Conservation (phyloP, 2,888 invertebrate species). For the Chrysina gloriosa region DNA sequence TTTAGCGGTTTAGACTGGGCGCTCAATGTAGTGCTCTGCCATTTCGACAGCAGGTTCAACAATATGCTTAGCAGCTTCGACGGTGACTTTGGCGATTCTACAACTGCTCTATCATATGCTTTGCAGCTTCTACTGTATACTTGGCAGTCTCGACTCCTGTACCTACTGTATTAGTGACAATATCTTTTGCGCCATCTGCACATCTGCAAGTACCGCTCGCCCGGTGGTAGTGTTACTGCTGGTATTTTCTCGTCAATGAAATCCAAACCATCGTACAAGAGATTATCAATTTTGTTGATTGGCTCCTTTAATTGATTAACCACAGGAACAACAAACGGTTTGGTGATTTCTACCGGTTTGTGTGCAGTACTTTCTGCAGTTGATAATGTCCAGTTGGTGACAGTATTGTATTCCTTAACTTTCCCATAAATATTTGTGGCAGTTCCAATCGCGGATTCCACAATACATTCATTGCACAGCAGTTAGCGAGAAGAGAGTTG, state of each 20-base stretch:
- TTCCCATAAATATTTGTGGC: slow-evolving; percentile 70
- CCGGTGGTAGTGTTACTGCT: slow-evolving; percentile 68
- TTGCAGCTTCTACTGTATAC: slow-evolving; percentile 51
- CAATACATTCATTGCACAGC: too few relatives aligned
- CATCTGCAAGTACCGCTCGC: slow-evolving; percentile 64
- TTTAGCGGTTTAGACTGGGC: slow-evolving; percentile 52
- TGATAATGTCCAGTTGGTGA: slow-evolving; percentile 69
- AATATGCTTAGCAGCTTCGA: slow-evolving; percentile 53
- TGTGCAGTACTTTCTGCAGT: slow-evolving; percentile 69
- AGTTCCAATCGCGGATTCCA: slow-evolving; percentile 70
- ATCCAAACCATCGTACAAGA: slow-evolving; percentile 69
- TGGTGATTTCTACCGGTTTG: slow-evolving; percentile 68
- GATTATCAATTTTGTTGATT: slow-evolving; percentile 68
- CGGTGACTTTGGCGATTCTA: slow-evolving; percentile 45
- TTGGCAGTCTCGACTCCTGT: slow-evolving; percentile 58
- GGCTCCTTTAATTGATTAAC: slow-evolving; percentile 68
- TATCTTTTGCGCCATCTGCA: slow-evolving; percentile 63
- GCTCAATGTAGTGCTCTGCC: slow-evolving; percentile 46
- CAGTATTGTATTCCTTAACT: slow-evolving; percentile 69
- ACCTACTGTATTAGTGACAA: slow-evolving; percentile 59
- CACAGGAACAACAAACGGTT: slow-evolving; percentile 66
- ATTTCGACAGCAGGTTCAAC: slow-evolving; percentile 51
- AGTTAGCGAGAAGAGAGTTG: too few relatives aligned
- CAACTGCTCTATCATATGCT: slow-evolving; percentile 48
- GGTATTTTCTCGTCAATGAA: slow-evolving; percentile 70